phyloP scores from a whole-genome alignment of 2,888 invertebrate species.

The Dorcus hopei region DNA sequence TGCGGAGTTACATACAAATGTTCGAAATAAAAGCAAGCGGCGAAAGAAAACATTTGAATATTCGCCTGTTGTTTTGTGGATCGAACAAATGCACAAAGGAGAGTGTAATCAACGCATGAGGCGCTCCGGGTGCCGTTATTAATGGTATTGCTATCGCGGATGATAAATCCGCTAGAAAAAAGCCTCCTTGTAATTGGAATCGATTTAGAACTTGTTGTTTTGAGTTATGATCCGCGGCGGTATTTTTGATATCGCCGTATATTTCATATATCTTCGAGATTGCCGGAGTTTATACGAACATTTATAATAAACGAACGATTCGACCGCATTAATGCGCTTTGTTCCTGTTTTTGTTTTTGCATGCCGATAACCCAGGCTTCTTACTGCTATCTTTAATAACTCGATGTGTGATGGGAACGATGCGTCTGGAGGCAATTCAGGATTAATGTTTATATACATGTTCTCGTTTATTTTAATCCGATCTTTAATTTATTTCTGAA shows the following conservation, averaged over 20 bases:
- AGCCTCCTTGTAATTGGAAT: constrained; percentile 27
- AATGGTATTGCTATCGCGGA: constrained; percentile 26
- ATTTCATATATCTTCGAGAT: constrained; percentile 3
- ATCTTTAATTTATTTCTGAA: no score
- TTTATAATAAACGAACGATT: no score
- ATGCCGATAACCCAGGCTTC: no score
- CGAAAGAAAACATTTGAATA: constrained; percentile 24
- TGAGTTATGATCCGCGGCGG: constrained; percentile 25
- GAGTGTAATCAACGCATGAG: constrained; percentile 7
- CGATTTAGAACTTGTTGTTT: constrained; percentile 28
- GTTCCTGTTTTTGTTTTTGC: no score
- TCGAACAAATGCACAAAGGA: constrained; percentile 8
- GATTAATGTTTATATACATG: no score
- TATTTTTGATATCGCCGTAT: constrained; percentile 22
- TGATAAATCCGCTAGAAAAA: constrained; percentile 26
- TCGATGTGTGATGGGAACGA: no score
- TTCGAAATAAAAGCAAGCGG: constrained; percentile 28
- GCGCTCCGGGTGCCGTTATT: constrained; percentile 22
- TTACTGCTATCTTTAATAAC: no score
- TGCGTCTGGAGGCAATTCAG: no score
- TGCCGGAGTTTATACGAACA: no score
- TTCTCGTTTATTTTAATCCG: no score
- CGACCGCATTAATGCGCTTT: no score
- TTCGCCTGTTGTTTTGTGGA: constrained; percentile 23
- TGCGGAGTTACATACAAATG: constrained; percentile 27